phyloP scores from a whole-genome alignment of 2,888 invertebrate species.

The Lepidocyrtinus sp. region DNA sequence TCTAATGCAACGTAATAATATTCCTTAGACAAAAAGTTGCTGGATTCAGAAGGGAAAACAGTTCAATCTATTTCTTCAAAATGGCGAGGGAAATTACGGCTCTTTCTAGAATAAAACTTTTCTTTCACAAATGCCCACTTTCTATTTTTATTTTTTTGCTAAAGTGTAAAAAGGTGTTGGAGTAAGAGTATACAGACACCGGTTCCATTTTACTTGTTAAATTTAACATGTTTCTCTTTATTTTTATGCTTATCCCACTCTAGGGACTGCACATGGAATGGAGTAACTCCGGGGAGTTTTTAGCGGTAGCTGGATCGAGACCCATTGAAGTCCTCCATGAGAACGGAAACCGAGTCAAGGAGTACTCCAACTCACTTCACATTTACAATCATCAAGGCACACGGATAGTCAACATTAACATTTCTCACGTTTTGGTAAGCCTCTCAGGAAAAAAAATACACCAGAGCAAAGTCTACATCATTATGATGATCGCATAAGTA shows the following conservation, averaged over 20 bases:
- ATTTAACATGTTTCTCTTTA: slow-evolving; percentile 16
- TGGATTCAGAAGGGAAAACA: not conserved
- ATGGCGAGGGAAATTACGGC: no score
- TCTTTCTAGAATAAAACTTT: not conserved
- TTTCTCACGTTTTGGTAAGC: slow-evolving; percentile 83
- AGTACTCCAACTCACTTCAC: slow-evolving; percentile 87
- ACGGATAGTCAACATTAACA: slow-evolving; percentile 84
- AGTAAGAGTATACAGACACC: not conserved
- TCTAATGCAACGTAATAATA: not conserved
- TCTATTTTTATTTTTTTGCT: not conserved
- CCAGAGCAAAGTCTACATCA: not conserved
- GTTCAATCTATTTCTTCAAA: no score
- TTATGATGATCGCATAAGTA: slow-evolving; percentile 5
- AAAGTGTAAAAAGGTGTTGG: not conserved
- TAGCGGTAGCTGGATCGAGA: slow-evolving; percentile 87
- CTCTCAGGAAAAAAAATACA: not conserved
- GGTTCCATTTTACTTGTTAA: slow-evolving; percentile 5
- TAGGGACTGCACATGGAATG: slow-evolving; percentile 90
- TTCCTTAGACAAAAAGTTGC: no score
- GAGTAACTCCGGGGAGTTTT: slow-evolving; percentile 93
- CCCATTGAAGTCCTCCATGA: slow-evolving; percentile 70
- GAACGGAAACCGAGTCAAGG: slow-evolving; percentile 70
- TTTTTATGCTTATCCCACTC: slow-evolving; percentile 72
- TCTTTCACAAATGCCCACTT: not conserved
- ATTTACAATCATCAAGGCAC: slow-evolving; percentile 91